Evolutionary conservation across 2,888 invertebrate genomes (phyloP), one percentile per base, ranked within the genome.

Genomic region (Nasonia oneida): DNA sequence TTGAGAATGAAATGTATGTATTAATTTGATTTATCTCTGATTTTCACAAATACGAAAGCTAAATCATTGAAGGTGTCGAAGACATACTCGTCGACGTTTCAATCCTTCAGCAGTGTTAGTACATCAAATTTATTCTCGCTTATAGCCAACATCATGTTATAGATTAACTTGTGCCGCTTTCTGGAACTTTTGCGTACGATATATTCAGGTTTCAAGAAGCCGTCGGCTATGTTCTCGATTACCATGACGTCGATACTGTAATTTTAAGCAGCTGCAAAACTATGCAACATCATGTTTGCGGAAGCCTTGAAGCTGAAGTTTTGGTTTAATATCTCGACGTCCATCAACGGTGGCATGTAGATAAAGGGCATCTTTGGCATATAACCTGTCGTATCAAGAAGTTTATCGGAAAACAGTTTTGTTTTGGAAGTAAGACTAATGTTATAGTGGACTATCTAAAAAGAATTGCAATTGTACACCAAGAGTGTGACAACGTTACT

Each of bases 31-130:
- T 75, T 57, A 14, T 23, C 42, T 12, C 70, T 39, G 8, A 57
- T 42, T 33, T 70, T 23, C 3, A 70, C 15, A 75, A 23, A 67
- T 15, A 76, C 82, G n/a, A 67, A 50, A 1, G 53, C 67, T 8
- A 67, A 76, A 1, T 67, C 75, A 10, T 64, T 75, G 6, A 82
- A 70, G 4, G 23, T 50, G 15, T 76, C 82, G 8, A 61, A 77
- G 3, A 83, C n/a, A 29, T 53, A 76, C 14, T 83, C 70, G n/a
- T 83, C 83, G 8, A 83, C 42, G 6, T 77, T 18, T 57, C 71
- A 23, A 23, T 29, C 37, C 2, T 82, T 23, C 4, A 23, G 2
- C 0, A 15, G 0, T 3, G 10, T 50, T 5, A 70, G 15, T 71
- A 73, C 61, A 18, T 71, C 61, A 23, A 73, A 71, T 67, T 73